phyloP scores from a whole-genome alignment of 2,888 invertebrate genomes.

The Actias luna region DNA sequence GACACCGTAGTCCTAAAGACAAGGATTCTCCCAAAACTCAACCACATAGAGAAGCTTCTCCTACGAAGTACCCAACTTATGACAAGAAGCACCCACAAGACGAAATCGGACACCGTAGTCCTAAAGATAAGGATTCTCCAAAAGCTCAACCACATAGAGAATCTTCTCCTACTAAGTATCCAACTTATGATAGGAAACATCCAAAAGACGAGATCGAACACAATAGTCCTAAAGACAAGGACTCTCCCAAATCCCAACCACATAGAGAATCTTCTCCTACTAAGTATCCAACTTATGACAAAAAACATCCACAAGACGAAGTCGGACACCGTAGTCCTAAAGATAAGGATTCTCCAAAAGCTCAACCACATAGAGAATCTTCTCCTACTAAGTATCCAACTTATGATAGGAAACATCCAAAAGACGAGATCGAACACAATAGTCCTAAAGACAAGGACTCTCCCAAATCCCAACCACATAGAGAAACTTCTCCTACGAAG shows the following conservation, averaged over 20 bases:
- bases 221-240: slow-evolving; percentile 24
- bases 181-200: slow-evolving; percentile 12
- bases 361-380: slow-evolving; percentile 4
- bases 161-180: slow-evolving; percentile 17
- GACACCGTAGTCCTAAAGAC: slow-evolving; percentile 18
- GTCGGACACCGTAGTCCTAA: slow-evolving; percentile 17
- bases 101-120: slow-evolving; percentile 13
- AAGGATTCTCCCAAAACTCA: slow-evolving; percentile 20
- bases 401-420: slow-evolving; percentile 30
- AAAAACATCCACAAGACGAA: slow-evolving; percentile 2
- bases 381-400: slow-evolving; percentile 28
- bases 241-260: slow-evolving; percentile 18
- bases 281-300: slow-evolving; percentile 33
- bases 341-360: slow-evolving; percentile 19
- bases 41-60: slow-evolving; percentile 43
- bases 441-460: slow-evolving; percentile 20
- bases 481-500: slow-evolving; percentile 42
- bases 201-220: slow-evolving; percentile 14
- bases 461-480: slow-evolving; percentile 16
- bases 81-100: slow-evolving; percentile 5
- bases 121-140: slow-evolving; percentile 19
- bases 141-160: slow-evolving; percentile 15
- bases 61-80: slow-evolving; percentile 38
- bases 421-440: slow-evolving; percentile 19
- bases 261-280: slow-evolving; percentile 48